Percentiles rank a stretch among this genome's conserved stretches.
Conservation (phyloP, 1,140 invertebrate species). For the Agrypnia vestita region DNA sequence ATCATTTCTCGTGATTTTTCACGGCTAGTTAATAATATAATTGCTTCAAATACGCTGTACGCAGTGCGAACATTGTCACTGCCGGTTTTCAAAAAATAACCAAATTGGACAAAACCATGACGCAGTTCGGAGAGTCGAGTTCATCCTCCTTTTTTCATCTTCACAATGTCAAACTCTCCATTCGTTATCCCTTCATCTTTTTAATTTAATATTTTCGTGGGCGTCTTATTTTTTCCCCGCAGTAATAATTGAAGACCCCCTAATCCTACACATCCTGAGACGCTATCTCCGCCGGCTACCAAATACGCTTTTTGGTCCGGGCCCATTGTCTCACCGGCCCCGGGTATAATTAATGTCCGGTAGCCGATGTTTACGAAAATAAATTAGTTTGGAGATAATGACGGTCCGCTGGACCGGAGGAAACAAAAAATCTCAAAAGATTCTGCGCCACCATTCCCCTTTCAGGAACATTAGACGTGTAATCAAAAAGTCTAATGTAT, state of each 20-base stretch:
- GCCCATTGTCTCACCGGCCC: slow-evolving; percentile 3
- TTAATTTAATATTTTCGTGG: slow-evolving; percentile 35
- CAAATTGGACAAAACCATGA: no score
- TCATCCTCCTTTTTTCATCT: slow-evolving; percentile 13
- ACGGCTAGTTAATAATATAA: no score
- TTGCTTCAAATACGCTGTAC: no score
- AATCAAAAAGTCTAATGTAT: slow-evolving; percentile 4
- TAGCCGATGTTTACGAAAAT: slow-evolving; percentile 59
- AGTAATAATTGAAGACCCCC: slow-evolving; percentile 33
- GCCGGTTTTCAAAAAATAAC: no score
- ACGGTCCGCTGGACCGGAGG: slow-evolving; percentile 32
- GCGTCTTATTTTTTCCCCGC: slow-evolving; percentile 14
- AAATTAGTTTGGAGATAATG: slow-evolving; percentile 57
- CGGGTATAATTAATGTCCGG: slow-evolving; percentile 53
- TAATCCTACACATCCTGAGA: slow-evolving; percentile 24
- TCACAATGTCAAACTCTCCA: slow-evolving; percentile 35
- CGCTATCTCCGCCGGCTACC: slow-evolving; percentile 45
- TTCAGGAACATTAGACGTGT: slow-evolving; percentile 3
- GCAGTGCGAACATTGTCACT: no score
- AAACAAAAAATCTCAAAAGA: slow-evolving; percentile 17
- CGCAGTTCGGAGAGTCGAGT: no score
- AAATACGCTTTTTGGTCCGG: slow-evolving; percentile 36
- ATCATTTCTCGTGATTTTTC: no score
- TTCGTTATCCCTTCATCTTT: slow-evolving; percentile 36
- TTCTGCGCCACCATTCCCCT: slow-evolving; percentile 13